Conservation (phyloP, 1,140 invertebrate species). For the Danaus plexippus region DNA sequence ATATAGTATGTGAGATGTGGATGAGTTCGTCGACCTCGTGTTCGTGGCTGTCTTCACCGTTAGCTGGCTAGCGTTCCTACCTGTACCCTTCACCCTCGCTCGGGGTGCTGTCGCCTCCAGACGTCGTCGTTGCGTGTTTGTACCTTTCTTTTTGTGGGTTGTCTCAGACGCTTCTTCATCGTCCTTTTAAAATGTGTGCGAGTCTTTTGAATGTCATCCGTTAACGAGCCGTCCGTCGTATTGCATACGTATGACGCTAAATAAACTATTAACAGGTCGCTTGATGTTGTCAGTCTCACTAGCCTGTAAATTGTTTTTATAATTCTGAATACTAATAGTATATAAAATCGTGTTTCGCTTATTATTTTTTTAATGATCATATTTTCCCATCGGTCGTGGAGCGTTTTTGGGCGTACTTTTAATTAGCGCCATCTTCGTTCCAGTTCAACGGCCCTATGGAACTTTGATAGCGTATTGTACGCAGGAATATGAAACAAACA, state of each 20-base stretch:
- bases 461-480: no score
- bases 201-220: no score
- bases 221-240: no score
- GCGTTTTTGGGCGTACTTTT: constrained; percentile 11
- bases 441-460: constrained; percentile 28
- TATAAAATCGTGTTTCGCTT: no score
- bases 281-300: no score
- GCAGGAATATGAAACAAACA: no score
- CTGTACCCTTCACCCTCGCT: constrained; percentile 36
- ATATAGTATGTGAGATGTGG: no score
- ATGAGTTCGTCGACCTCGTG: constrained; percentile 51
- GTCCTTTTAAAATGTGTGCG: background rate
- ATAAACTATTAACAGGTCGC: no score
- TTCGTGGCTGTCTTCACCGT: constrained; percentile 43
- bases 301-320: no score
- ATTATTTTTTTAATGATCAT: background rate
- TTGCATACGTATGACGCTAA: no score
- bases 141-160: constrained; percentile 9
- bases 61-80: constrained; percentile 35
- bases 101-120: constrained; percentile 21
- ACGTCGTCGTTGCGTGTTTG: constrained; percentile 11
- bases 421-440: constrained; percentile 19
- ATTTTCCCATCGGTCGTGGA: background rate
- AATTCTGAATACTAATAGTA: no score
- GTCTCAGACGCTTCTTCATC: constrained; percentile 4